Base-by-base conservation (phyloP, 2,888 invertebrate genomes). In the Oegoconia quadripuncta region DNA sequence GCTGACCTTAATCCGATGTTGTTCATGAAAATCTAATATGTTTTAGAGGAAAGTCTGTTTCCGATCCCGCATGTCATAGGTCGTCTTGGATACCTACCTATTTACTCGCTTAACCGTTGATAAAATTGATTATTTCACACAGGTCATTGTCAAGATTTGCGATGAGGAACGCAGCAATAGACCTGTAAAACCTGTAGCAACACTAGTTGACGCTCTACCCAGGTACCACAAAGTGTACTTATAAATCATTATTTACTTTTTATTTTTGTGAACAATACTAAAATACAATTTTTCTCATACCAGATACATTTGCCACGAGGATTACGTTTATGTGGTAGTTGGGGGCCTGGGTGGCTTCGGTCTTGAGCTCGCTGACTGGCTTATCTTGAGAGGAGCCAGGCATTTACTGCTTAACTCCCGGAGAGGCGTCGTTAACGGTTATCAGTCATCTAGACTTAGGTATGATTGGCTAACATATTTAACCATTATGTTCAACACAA, bases 341-440 rank as follows among this genome's bases (percentile, higher is more conserved):
- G 94, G 95, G 8, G 97, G 97, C 29, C 88, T 98, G 0, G 98
- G 98, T 28, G 97, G 97, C 0, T 96, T 98, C 64, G 98, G 97
- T 3, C 82, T 98, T 32, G 97, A 98, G 72, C 74, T 97, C 32
- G 92, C 93, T 0, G 93, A 96, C 59, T 97, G 96, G 95, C 81
- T 98, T 57, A 90, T 96, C 33, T 73, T 94, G 34, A 89, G 97
- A 46, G 97, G 97, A 0, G 96, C 93, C 0, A 90, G 86, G 52
- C 93, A 93, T 48, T 56, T 97, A 8, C 89, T 97, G 1, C 87
- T 97, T 0, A 94, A 93, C 0, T 96, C 97, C 0, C 90, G 96
- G 41, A 90, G 90, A 13, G 97, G 97, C 1, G 71, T 96, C 18
- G 88, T 88, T 29, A 94, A 92, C 37, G 95, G 96, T 16, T 97